A percentile compares a stretch with the other conserved stretches of the same genome.
Conservation (phyloP, 1,140 invertebrate species). For the Brevipalpus yothersi region DNA sequence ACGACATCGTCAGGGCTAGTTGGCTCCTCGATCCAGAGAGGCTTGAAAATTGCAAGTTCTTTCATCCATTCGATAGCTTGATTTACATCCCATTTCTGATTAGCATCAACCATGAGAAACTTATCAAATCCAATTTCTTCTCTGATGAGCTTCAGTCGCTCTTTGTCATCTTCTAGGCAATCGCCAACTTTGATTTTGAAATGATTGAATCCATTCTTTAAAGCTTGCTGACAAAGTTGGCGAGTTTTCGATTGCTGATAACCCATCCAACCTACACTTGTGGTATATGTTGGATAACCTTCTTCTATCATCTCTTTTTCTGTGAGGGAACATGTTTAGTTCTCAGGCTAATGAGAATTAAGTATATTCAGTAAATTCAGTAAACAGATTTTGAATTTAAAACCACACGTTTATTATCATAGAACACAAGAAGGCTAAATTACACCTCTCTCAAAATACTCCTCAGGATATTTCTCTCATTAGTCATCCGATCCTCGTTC, state of each 20-base stretch:
- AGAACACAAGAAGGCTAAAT: too few species aligned
- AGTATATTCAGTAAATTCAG: too few species aligned
- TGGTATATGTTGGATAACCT: slow-evolving; percentile 50
- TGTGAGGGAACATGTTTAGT: not conserved
- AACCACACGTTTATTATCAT: too few species aligned
- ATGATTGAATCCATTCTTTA: slow-evolving; percentile 40
- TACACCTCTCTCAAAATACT: too few species aligned
- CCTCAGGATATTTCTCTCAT: too few species aligned
- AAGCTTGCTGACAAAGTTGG: slow-evolving; percentile 39
- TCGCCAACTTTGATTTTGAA: slow-evolving; percentile 79
- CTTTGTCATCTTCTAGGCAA: slow-evolving; percentile 46
- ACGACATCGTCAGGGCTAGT: slow-evolving; percentile 71
- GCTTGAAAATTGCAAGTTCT: slow-evolving; percentile 39
- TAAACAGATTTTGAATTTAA: too few species aligned
- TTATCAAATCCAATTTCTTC: slow-evolving; percentile 47
- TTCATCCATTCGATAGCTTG: slow-evolving; percentile 67
- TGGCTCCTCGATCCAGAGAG: slow-evolving; percentile 75
- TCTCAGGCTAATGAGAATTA: too few species aligned
- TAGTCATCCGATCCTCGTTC: too few species aligned
- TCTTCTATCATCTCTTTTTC: slow-evolving; percentile 22
- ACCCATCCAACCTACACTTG: slow-evolving; percentile 40
- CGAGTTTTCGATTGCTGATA: slow-evolving; percentile 40
- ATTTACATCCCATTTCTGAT: slow-evolving; percentile 66
- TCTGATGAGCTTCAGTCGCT: slow-evolving; percentile 39
- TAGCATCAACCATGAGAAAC: slow-evolving; percentile 54